Percentiles rank a stretch among this genome's conserved stretches.
Evolutionary conservation across 2,797 vertebrate genomes (phyloP).

Genomic region (Sebastes hubbsi): DNA sequence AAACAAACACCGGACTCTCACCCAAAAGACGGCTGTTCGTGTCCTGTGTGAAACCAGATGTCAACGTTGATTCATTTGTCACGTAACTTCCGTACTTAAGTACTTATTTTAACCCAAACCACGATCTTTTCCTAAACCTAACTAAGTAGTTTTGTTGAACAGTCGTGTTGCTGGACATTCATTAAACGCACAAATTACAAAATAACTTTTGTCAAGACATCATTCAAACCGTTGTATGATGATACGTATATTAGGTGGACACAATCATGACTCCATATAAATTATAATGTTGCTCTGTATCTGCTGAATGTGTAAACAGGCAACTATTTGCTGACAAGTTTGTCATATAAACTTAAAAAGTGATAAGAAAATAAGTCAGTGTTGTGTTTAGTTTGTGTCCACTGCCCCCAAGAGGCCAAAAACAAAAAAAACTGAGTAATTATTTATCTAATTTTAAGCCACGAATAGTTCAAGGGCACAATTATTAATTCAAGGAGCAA

Average conservation of each 20-base stretch:
- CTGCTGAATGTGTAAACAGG: neutral
- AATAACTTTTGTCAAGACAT: no score
- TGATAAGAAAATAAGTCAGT: neutral
- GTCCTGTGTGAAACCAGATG: no score
- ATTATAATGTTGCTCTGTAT: neutral
- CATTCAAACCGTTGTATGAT: no score
- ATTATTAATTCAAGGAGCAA: constrained; percentile 6
- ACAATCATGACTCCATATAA: neutral
- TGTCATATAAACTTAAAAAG: neutral
- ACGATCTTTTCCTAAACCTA: neutral
- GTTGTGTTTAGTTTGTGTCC: neutral
- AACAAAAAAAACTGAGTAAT: neutral
- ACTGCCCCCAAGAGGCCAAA: neutral
- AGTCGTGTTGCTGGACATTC: neutral
- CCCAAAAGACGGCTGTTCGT: no score
- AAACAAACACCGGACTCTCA: no score
- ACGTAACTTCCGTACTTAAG: no score
- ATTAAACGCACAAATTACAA: no score
- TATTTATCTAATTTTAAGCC: neutral
- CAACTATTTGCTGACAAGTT: neutral
- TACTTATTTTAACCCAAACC: neutral
- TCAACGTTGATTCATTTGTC: no score
- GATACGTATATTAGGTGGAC: neutral
- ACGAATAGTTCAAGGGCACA: constrained; percentile 4
- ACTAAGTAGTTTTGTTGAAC: neutral